Conservation (phyloP, 2,113 vertebrate species). For the Albula goreensis region DNA sequence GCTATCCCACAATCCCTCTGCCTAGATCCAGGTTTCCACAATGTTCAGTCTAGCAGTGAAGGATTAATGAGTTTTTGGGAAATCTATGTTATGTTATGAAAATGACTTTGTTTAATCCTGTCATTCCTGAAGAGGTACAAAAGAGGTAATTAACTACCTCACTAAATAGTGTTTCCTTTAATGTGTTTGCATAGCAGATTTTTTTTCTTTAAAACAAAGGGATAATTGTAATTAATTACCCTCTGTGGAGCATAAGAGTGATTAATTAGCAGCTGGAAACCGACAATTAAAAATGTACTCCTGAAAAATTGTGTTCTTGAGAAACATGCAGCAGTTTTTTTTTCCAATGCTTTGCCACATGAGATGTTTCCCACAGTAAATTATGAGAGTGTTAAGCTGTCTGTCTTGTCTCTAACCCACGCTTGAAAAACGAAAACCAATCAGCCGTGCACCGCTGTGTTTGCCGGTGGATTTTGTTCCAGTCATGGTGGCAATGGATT, state of each 20-base stretch:
- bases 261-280: constrained; percentile 47
- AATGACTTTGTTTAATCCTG: neutral
- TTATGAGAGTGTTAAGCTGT: constrained; percentile 42
- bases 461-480: neutral
- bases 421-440: neutral
- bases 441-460: neutral
- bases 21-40: neutral
- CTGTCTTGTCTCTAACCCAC: constrained; percentile 23
- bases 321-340: constrained; percentile 37
- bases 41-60: neutral
- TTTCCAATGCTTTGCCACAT: constrained; percentile 35
- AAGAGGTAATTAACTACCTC: neutral
- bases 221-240: constrained; percentile 49
- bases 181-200: neutral
- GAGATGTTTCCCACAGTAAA: constrained; percentile 52
- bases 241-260: constrained; percentile 9
- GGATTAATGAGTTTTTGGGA: neutral
- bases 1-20: too few species aligned
- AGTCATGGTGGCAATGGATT: too few species aligned
- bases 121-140: constrained; percentile 1
- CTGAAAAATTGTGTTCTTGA: constrained; percentile 20
- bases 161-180: neutral
- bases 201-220: constrained; percentile 19
- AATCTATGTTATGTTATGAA: neutral
- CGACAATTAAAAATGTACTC: constrained; percentile 36